Conservation (phyloP, 2,113 vertebrate species). For the Trichechus manatus region DNA sequence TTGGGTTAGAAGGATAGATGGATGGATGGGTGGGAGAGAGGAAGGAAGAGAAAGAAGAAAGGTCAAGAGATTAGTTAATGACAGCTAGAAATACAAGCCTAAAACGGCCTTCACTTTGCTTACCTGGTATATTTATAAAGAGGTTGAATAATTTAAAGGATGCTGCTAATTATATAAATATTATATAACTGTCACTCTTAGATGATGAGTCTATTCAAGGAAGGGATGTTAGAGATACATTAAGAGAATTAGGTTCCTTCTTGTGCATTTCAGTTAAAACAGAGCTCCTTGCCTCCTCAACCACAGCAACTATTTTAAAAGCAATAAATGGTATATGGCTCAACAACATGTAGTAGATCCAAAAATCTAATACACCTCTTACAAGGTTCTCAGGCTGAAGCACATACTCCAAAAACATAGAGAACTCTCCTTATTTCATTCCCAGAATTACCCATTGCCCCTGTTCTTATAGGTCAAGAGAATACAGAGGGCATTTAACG, state of each 20-base stretch:
- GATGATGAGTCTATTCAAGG: background rate
- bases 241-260: background rate
- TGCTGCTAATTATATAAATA: background rate
- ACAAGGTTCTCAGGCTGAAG: background rate
- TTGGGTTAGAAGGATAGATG: background rate
- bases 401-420: background rate
- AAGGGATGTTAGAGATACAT: background rate
- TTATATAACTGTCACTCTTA: background rate
- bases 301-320: background rate
- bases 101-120: background rate
- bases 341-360: background rate
- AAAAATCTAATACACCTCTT: background rate
- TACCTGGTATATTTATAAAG: background rate
- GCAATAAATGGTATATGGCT: background rate
- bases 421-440: background rate
- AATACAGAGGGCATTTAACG: background rate
- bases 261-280: background rate
- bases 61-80: background rate
- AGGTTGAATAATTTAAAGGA: background rate
- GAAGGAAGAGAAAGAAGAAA: background rate
- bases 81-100: background rate
- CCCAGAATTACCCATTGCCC: background rate
- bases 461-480: background rate
- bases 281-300: background rate
- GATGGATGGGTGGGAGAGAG: background rate